Evolutionary conservation across 1,140 invertebrate genomes (phyloP), one percentile per base, ranked within the genome.

Genomic region (Ptiloglossa arizonensis): DNA sequence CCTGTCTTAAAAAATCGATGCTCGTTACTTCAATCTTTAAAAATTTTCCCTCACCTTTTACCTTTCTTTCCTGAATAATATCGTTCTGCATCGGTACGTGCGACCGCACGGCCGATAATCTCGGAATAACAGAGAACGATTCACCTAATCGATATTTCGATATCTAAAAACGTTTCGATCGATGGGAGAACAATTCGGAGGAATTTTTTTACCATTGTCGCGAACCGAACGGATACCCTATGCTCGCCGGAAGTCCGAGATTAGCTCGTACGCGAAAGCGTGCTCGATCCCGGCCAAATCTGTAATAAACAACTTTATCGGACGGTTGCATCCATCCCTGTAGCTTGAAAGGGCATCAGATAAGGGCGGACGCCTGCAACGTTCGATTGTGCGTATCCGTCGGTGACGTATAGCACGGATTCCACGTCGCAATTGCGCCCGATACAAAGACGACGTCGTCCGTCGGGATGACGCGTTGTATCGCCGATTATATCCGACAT

Each of bases 241-340:
- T 19, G 35, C 11, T 44, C 22, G 35, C 35, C 13, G n/a, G 3
- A 8, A 24, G 19, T 17, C 3, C 11, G 5, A 41, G 29, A 46
- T 62, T 32, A 24, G n/a, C 8, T 13, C 3, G n/a, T 2, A 41
- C n/a, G 8, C 1, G 5, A 22, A 13, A n/a, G 13, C 27, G 15
- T n/a, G 3, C 44, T n/a, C 32, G 22, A 48, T 60, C 29, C 29
- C 13, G 24, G 15, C 27, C 11, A 41, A 62, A 62, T 48, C 8
- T 22, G n/a, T 19, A 62, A 71, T 62, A 48, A 71, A 71, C 69
- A 71, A 59, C 41, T 62, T 46, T 71, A 62, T 71, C 56, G 29
- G 17, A 50, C 56, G 29, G 9, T 48, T 35, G 38, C 68, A 60
- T 71, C 41, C 68, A 32, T 48, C n/a, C 24, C 9, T 5, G 11